Base-by-base conservation (phyloP, 2,797 vertebrate genomes). In the Coregonus ussuriensis region DNA sequence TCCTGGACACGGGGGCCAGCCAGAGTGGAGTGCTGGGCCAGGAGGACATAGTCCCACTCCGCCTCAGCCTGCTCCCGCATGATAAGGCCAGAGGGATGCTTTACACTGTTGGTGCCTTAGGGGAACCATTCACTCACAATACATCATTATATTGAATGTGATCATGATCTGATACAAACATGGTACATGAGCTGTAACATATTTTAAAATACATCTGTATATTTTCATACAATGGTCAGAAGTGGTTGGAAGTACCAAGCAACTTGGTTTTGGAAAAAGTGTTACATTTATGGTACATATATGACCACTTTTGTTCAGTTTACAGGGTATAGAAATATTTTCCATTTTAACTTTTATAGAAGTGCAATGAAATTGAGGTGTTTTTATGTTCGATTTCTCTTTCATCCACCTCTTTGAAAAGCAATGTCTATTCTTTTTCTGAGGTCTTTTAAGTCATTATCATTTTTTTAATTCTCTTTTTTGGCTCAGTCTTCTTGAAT, bases 401-500 rank as follows among this genome's bases (percentile, higher is more conserved):
- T 86, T 87, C 77, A 82, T 88, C 87, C 85, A 86, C 87, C 86
- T 89, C 87, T 91, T 93, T 91, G 89, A 93, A 91, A 80, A 72
- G 75, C 85, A 82, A 88, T 88, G 91, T 88, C 92, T 85, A 92
- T 94, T 93, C 91, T 92, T 92, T 91, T 91, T 91, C 90, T 89
- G 79, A 92, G 89, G 90, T 94, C 92, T 94, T 95, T 94, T 94
- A 94, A 94, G 93, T 93, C 91, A 93, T 95, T 95, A 93, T 93
- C 91, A 93, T 91, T 93, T 81, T 81, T 79, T 77, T 76, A 66
- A 68, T 52, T 74, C 11, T 71, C 79, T 85, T 86, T 82, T 84
- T 83, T 83, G 89, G 91, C 91, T 92, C 95, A 94, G 93, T 97
- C 95, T 96, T 96, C 95, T 96, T 97, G 96, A 96, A 97, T 96